Conservation (phyloP, 2,888 invertebrate species). For the Ypsolopha sequella region DNA sequence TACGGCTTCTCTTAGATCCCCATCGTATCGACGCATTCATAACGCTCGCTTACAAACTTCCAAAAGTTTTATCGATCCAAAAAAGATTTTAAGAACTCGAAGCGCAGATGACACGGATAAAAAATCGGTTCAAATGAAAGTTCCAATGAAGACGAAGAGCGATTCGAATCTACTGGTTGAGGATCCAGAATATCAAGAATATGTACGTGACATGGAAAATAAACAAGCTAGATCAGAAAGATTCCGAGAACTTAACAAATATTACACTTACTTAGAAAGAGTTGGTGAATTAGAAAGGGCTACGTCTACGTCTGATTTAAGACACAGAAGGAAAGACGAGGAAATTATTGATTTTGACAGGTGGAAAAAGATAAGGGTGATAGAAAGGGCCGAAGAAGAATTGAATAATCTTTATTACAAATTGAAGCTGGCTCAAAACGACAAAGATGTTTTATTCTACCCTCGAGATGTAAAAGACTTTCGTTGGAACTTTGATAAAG, state of each 20-base stretch:
- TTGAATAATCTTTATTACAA: slow-evolving; percentile 81
- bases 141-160: slow-evolving; percentile 36
- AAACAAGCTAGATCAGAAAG: slow-evolving; percentile 79
- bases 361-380: slow-evolving; percentile 84
- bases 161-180: slow-evolving; percentile 44
- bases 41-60: slow-evolving; percentile 49
- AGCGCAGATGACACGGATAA: slow-evolving; percentile 76
- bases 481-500: slow-evolving; percentile 82
- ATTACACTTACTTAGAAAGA: slow-evolving; percentile 88
- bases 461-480: slow-evolving; percentile 80
- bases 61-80: slow-evolving; percentile 40
- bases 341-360: slow-evolving; percentile 89
- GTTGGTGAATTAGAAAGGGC: slow-evolving; percentile 85
- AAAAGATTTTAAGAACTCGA: slow-evolving; percentile 70
- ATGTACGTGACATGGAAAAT: slow-evolving; percentile 74
- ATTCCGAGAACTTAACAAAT: slow-evolving; percentile 87
- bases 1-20: slow-evolving; percentile 66
- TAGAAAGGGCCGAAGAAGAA: slow-evolving; percentile 87
- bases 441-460: slow-evolving; percentile 86
- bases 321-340: slow-evolving; percentile 80
- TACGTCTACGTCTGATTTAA: slow-evolving; percentile 77
- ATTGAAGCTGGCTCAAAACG: slow-evolving; percentile 81
- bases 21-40: slow-evolving; percentile 75
- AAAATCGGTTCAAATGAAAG: slow-evolving; percentile 18
- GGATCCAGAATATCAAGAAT: slow-evolving; percentile 76